Percentiles rank a stretch among this genome's conserved stretches.
Evolutionary conservation across 2,797 vertebrate genomes (phyloP).

Genomic region (Sciaenops ocellatus): DNA sequence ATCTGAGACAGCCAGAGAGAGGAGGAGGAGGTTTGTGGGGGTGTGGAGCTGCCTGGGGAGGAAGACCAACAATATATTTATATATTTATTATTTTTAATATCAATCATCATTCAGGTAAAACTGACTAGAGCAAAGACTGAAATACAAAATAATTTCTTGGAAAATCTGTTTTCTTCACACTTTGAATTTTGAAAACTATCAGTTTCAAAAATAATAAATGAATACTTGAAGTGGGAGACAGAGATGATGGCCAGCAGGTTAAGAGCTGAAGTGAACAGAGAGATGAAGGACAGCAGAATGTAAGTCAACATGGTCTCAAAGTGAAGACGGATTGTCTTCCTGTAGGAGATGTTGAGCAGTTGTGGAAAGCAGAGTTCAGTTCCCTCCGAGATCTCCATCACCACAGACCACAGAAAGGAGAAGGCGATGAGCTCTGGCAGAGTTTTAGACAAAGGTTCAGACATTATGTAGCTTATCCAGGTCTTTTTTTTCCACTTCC

Average conservation of each 20-base stretch:
- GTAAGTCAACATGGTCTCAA: background rate
- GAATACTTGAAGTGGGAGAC: slow-evolving; percentile 24
- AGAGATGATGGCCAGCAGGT: slow-evolving; percentile 29
- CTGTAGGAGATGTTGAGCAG: slow-evolving; percentile 20
- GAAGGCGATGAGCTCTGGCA: background rate
- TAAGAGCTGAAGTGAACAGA: background rate
- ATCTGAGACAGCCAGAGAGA: slow-evolving; percentile 46
- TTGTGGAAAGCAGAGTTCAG: slow-evolving; percentile 33
- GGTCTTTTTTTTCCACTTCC: too few species aligned
- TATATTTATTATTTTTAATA: background rate
- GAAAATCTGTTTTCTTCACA: too few species aligned
- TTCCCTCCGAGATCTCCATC: slow-evolving; percentile 3
- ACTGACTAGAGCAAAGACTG: background rate
- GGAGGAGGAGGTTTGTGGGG: slow-evolving; percentile 42
- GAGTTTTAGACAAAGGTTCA: background rate
- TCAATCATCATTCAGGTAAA: background rate
- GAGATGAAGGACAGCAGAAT: slow-evolving; percentile 33
- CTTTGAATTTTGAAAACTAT: background rate
- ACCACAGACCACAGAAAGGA: background rate
- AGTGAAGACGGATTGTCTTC: background rate
- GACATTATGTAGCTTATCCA: too few species aligned
- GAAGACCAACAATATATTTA: background rate
- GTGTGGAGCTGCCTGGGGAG: slow-evolving; percentile 39
- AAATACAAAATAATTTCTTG: too few species aligned
- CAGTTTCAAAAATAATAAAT: background rate